Percentiles rank a stretch among this genome's conserved stretches.
phyloP scores from a whole-genome alignment of 1,140 invertebrate species.

The Cotesia vestalis region DNA sequence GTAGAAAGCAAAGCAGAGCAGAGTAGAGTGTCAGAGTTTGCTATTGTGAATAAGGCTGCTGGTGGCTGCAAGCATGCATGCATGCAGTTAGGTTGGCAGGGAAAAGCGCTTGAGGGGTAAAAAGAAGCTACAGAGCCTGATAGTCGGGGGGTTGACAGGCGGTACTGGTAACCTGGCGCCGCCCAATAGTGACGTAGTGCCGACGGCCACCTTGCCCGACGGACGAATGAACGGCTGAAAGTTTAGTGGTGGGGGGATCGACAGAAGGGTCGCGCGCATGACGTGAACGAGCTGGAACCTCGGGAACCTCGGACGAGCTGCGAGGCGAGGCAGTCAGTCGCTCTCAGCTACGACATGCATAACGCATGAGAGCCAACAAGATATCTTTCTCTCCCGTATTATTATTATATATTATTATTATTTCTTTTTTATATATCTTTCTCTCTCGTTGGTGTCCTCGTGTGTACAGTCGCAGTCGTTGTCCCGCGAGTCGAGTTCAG shows the following conservation, averaged over 20 bases:
- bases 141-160: conserved; percentile 39
- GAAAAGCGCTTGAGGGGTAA: conserved; percentile 37
- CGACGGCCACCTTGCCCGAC: conserved; percentile 63
- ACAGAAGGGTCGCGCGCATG: conserved; percentile 57
- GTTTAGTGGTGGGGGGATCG: conserved; percentile 46
- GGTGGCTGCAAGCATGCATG: conserved; percentile 17
- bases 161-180: conserved; percentile 46
- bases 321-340: conserved; percentile 66
- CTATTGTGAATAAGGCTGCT: not conserved
- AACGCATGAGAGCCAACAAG: conserved; percentile 67
- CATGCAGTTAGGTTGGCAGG: conserved; percentile 33
- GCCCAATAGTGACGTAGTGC: conserved; percentile 59
- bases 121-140: conserved; percentile 1
- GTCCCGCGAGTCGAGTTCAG: conserved; percentile 4
- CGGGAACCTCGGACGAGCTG: conserved; percentile 61
- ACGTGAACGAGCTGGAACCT: conserved; percentile 48
- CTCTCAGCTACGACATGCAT: conserved; percentile 69
- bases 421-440: conserved; percentile 38
- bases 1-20: no score
- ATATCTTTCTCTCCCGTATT: conserved; percentile 48
- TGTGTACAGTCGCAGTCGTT: conserved; percentile 3
- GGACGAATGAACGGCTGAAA: conserved; percentile 48
- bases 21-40: no score
- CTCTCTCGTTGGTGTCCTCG: conserved; percentile 19
- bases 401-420: conserved; percentile 31